Percentiles rank a stretch among this genome's conserved stretches.
phyloP scores from a whole-genome alignment of 2,797 vertebrate genomes.

The Enteromius radiatus region DNA sequence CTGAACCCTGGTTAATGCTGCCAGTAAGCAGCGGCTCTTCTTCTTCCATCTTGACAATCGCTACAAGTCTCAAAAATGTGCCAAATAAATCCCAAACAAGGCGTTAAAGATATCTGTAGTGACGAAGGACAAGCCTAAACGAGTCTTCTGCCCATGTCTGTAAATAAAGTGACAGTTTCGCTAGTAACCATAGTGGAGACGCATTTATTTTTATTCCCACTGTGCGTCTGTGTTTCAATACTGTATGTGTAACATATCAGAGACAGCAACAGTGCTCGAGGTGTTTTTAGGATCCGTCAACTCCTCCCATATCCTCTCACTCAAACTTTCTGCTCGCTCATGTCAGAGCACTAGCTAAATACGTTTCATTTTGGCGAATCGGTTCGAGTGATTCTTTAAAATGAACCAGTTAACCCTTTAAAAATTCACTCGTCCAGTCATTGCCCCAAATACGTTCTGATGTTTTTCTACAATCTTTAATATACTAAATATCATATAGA shows the following conservation, averaged over 20 bases:
- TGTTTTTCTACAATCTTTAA: not conserved
- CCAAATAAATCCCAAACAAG: not conserved
- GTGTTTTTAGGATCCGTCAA: slow-evolving; percentile 19
- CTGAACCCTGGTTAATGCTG: slow-evolving; percentile 36
- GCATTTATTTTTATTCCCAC: not conserved
- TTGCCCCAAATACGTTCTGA: too few relatives aligned
- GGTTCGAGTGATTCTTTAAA: not conserved
- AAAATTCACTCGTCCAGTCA: not conserved
- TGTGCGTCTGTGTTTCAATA: not conserved
- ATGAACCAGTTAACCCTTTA: not conserved
- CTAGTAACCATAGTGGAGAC: not conserved
- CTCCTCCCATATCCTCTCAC: slow-evolving; percentile 50
- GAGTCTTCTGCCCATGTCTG: not conserved
- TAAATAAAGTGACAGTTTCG: not conserved
- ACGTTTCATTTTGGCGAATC: not conserved
- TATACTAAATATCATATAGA: not conserved
- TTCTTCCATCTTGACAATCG: slow-evolving; percentile 70
- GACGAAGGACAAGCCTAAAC: slow-evolving; percentile 12
- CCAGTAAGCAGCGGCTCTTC: slow-evolving; percentile 69
- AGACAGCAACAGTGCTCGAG: not conserved
- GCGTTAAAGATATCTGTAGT: not conserved
- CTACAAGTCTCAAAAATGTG: not conserved
- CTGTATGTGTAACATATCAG: not conserved
- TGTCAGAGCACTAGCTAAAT: not conserved
- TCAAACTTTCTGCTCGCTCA: slow-evolving; percentile 6